Base-by-base conservation (phyloP, 2,888 invertebrate species). In the Drosophila mayaguana region DNA sequence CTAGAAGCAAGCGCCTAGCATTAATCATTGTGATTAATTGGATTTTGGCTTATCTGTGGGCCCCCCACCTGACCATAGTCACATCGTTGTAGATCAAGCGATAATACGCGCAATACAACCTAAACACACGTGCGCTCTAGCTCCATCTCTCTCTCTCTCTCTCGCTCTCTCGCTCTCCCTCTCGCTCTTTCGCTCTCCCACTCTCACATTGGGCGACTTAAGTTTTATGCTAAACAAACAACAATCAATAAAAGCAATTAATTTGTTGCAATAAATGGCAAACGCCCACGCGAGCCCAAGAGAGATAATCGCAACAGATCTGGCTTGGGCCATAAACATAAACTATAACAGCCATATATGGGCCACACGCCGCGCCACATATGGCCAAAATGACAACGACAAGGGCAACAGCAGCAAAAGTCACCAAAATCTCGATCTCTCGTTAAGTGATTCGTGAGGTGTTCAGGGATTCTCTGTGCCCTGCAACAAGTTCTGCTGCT, bases 221-320 rank as follows among this genome's bases (percentile, higher is more conserved):
- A 77, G 75, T 61, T 70, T 57, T 75, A 77, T 77, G 75, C 77
- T 75, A 79, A 77, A 43, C 70, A 66, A 79, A 66, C 54, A 70
- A 74, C 75, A 86, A 78, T 83, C 87, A 75, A 78, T 81, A 75
- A 64, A 72, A 62, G 64, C 81, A 83, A 86, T 82, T 86, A 80
- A 68, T 83, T 71, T 80, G 45, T 51, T 62, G 70, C 72, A 68
- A 72, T 64, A 72, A 64, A 66, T 64, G 65, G 56, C 20, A 53
- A 65, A 60, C 46, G 38, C 60, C 60, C 54, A 61, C 59, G 38
- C 2, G 38, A 45, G 16, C 25, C 28, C 28, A 54, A n/a, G 7
- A 43, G 54, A 51, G 50, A 18, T 48, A 34, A 46, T 28, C 46
- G 22, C 14, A 25, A 34, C 38, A 61, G 22, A 50, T 18, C 32